Evolutionary conservation across 2,113 vertebrate genomes (phyloP).

Genomic region (Callocephalon fimbriatum): DNA sequence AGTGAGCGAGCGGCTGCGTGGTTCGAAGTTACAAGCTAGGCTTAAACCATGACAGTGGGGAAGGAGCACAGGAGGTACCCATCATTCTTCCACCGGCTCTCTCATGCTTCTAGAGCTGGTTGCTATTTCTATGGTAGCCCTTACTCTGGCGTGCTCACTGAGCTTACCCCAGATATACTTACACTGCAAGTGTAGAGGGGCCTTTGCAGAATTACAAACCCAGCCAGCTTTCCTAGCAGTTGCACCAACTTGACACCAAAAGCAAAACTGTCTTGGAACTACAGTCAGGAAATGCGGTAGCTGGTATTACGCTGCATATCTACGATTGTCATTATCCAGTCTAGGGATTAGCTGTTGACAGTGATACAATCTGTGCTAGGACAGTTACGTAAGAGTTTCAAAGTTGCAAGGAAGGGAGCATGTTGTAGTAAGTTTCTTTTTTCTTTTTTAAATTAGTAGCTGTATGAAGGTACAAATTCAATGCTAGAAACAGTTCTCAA

Average conservation of each 20-base stretch:
- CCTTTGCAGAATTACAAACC: neutral
- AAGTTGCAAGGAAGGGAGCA: neutral
- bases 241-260: neutral
- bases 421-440: neutral
- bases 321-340: neutral
- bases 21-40: too few relatives aligned
- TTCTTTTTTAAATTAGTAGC: neutral
- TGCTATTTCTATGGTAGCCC: neutral
- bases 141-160: neutral
- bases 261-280: neutral
- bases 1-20: too few relatives aligned
- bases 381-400: neutral
- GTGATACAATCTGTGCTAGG: neutral
- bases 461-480: neutral
- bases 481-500: neutral
- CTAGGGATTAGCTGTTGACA: neutral
- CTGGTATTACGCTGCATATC: neutral
- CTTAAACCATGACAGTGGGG: too few relatives aligned
- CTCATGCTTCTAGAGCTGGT: neutral
- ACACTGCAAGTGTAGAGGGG: neutral
- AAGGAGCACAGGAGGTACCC: neutral
- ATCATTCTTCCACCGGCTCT: fast-evolving
- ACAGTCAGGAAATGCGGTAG: neutral
- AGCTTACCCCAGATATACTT: neutral
- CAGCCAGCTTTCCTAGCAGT: neutral